Conservation (phyloP, 2,113 vertebrate genomes). For the human (Homo sapiens) region DNA sequence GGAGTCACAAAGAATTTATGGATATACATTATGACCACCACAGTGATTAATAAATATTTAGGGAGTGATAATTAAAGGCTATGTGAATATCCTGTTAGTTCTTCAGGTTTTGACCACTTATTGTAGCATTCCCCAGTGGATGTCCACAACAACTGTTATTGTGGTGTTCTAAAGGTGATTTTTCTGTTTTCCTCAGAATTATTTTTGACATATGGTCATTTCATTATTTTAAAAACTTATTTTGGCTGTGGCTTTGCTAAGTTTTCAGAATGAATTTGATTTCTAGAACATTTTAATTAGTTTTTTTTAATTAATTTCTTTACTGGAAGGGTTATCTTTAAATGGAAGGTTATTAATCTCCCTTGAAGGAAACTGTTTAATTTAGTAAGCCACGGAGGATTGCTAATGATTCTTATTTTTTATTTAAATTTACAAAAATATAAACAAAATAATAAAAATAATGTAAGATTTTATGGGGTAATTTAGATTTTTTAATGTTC, state of each 20-base stretch:
- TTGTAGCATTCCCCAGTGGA: neutral
- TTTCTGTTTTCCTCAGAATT: neutral
- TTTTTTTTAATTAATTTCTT: neutral
- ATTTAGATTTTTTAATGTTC: neutral
- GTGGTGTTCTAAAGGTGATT: neutral
- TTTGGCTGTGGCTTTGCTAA: neutral
- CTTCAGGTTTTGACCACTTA: neutral
- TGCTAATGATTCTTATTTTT: conserved; percentile 4
- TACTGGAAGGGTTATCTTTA: neutral
- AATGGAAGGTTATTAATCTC: neutral
- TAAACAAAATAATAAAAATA: neutral
- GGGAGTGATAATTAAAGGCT: neutral
- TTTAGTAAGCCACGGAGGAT: neutral
- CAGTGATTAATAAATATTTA: neutral
- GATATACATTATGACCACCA: neutral
- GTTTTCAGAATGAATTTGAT: neutral
- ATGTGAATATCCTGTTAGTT: neutral
- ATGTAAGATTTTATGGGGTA: neutral
- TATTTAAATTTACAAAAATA: neutral
- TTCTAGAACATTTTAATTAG: neutral
- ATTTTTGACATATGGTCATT: neutral
- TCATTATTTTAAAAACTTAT: neutral
- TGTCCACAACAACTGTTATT: neutral
- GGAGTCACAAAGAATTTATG: neutral
- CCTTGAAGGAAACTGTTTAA: neutral